Conservation (phyloP, 2,113 vertebrate species). For the Acrocephalus arundinaceus region DNA sequence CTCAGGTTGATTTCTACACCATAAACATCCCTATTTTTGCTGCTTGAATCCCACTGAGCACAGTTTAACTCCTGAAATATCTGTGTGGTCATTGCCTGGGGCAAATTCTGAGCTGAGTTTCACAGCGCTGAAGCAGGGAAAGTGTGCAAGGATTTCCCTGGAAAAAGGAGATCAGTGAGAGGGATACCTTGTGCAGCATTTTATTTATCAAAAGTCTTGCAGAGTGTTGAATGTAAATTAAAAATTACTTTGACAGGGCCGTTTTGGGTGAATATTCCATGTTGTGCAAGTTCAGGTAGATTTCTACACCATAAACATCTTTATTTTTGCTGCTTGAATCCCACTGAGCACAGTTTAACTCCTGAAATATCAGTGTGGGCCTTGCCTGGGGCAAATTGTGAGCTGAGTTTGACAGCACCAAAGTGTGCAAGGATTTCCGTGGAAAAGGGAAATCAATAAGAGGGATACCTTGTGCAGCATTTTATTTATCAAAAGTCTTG, state of each 20-base stretch:
- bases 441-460: background rate
- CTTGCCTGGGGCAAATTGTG: background rate
- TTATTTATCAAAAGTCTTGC: background rate
- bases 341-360: background rate
- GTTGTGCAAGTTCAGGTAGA: background rate
- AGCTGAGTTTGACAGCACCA: background rate
- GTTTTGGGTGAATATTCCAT: background rate
- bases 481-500: background rate
- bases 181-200: fast-evolving
- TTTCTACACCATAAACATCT: background rate
- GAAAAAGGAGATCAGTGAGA: background rate
- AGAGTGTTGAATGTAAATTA: background rate
- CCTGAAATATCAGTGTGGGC: background rate
- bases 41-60: background rate
- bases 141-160: background rate
- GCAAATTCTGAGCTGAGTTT: background rate
- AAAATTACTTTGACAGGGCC: background rate
- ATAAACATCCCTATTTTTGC: background rate
- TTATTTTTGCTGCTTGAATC: background rate
- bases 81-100: background rate
- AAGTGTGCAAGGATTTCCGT: background rate
- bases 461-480: fast-evolving
- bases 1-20: background rate
- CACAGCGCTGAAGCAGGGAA: background rate
- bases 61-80: background rate